These are phyloP conservation scores for Gnatocerus cornutus DNA, from an alignment of 2,888 invertebrate genomes.

Conservation along the genomic window DNA sequence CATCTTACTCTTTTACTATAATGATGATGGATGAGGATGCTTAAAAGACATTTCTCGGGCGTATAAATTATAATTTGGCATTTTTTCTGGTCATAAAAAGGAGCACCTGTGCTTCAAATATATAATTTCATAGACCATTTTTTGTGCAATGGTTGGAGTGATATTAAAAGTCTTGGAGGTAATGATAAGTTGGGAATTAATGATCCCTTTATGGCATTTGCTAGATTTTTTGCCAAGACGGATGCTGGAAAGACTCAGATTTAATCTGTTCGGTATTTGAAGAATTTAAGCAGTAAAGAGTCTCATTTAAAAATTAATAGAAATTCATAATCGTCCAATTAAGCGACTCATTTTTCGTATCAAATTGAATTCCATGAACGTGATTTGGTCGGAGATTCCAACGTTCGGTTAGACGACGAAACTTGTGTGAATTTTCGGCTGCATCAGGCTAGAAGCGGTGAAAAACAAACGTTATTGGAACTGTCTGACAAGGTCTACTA, in stretches of 20 bases:
- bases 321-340: conserved; percentile 16
- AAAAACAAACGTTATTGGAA: conserved; percentile 62
- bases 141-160: conserved; percentile 53
- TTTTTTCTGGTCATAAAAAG: conserved; percentile 55
- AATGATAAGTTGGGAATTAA: conserved; percentile 54
- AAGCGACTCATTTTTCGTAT: background rate
- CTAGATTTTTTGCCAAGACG: conserved; percentile 22
- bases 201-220: conserved; percentile 48
- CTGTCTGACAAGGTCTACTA: conserved; percentile 63
- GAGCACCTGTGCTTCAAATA: conserved; percentile 50
- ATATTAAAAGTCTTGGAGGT: conserved; percentile 55
- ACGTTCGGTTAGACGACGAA: conserved; percentile 11
- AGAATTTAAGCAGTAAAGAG: background rate
- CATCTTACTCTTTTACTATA: conserved; percentile 48
- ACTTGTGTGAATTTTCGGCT: conserved; percentile 53
- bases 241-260: background rate
- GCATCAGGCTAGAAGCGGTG: conserved; percentile 57
- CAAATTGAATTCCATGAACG: conserved; percentile 43
- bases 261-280: conserved; percentile 1
- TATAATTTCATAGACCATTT: conserved; percentile 56
- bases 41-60: conserved; percentile 57
- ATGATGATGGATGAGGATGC: conserved; percentile 50
- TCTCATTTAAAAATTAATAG: conserved; percentile 11
- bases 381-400: conserved; percentile 14
- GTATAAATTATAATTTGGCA: conserved; percentile 56